Conservation (phyloP, 2,888 invertebrate species). For the Hololepta plana region DNA sequence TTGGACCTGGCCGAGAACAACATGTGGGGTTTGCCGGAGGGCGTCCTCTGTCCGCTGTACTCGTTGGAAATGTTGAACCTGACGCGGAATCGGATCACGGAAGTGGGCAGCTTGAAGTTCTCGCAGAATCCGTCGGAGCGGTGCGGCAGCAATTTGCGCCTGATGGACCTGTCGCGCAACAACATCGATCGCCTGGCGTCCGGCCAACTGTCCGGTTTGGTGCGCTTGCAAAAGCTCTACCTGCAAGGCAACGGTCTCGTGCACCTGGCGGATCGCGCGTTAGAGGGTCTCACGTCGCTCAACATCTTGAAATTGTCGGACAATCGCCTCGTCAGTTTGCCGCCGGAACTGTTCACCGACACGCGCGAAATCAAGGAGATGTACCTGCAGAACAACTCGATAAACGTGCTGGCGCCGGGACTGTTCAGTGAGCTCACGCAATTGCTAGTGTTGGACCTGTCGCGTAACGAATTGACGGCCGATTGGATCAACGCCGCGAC, state of each 20-base stretch:
- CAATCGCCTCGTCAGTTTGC: slow-evolving; percentile 62
- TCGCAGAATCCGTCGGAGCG: slow-evolving; percentile 40
- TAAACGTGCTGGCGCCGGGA: slow-evolving; percentile 63
- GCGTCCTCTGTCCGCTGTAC: slow-evolving; percentile 55
- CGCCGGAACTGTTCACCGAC: slow-evolving; percentile 66
- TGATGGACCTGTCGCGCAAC: slow-evolving; percentile 61
- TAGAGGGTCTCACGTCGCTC: slow-evolving; percentile 55
- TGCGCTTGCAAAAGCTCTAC: slow-evolving; percentile 52
- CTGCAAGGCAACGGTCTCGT: slow-evolving; percentile 60
- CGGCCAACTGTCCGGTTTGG: slow-evolving; percentile 50
- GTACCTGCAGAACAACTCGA: slow-evolving; percentile 65
- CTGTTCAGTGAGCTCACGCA: slow-evolving; percentile 59
- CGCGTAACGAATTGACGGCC: slow-evolving; percentile 60
- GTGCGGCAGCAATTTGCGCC: slow-evolving; percentile 50
- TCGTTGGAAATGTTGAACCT: slow-evolving; percentile 60
- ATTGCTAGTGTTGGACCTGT: slow-evolving; percentile 57
- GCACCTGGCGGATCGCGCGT: slow-evolving; percentile 57
- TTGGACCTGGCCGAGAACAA: slow-evolving; percentile 65
- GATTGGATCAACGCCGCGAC: slow-evolving; percentile 72
- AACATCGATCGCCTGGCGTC: slow-evolving; percentile 57
- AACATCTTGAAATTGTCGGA: slow-evolving; percentile 60
- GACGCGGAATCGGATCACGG: slow-evolving; percentile 60
- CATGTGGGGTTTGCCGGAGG: slow-evolving; percentile 62
- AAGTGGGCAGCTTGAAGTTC: slow-evolving; percentile 55
- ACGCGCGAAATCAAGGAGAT: slow-evolving; percentile 62